Conservation (phyloP, 2,113 vertebrate species). For the Papio anubis region DNA sequence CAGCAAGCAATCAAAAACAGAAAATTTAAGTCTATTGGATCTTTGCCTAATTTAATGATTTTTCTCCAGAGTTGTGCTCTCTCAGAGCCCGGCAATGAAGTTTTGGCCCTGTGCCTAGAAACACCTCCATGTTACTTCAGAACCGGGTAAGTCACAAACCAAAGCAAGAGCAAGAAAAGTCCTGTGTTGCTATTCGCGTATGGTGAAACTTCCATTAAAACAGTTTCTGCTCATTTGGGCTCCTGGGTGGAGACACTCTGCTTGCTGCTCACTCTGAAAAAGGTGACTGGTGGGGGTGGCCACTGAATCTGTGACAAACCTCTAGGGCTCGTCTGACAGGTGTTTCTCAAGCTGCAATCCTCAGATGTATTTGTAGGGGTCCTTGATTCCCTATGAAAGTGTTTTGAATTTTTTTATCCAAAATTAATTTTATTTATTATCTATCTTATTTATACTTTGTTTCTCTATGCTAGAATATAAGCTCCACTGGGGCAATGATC, state of each 20-base stretch:
- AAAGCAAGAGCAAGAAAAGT: background rate
- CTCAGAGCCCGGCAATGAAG: background rate
- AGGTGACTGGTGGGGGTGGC: background rate
- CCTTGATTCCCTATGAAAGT: background rate
- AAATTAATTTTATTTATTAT: background rate
- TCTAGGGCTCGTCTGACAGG: background rate
- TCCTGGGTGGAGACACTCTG: background rate
- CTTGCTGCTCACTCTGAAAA: background rate
- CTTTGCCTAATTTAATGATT: constrained; percentile 75
- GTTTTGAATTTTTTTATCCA: background rate
- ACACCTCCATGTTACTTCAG: background rate
- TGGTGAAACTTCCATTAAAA: background rate
- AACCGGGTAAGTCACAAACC: background rate
- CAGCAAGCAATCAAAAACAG: constrained; percentile 68
- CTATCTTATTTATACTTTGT: background rate
- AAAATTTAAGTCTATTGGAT: constrained; percentile 69
- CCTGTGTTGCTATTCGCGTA: background rate
- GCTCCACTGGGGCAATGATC: background rate
- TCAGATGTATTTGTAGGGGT: background rate
- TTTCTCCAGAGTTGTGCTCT: constrained; percentile 25
- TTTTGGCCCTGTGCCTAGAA: constrained; percentile 68
- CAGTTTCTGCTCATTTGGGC: background rate
- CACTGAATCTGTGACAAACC: background rate
- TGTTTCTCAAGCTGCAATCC: background rate
- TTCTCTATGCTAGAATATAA: background rate